These are phyloP conservation scores for Coracias cyanogaster DNA, from an alignment of 2,797 vertebrate genomes.

Conservation along the genomic window DNA sequence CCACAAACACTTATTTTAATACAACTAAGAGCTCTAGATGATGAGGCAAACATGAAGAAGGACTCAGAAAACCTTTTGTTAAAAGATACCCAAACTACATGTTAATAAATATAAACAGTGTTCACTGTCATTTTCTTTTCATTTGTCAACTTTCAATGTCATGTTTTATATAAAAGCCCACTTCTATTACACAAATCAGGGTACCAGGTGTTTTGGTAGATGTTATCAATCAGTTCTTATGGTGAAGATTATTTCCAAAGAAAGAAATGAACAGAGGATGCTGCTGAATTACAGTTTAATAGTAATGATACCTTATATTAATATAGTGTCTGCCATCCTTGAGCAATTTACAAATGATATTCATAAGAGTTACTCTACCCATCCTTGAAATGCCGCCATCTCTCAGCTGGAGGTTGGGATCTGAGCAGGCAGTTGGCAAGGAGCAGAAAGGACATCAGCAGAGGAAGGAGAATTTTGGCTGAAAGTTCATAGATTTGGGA, in stretches of 20 bases:
- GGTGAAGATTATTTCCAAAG: background rate
- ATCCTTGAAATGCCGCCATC: background rate
- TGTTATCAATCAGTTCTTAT: background rate
- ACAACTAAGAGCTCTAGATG: background rate
- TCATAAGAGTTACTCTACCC: background rate
- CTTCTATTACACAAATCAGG: background rate
- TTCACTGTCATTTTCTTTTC: background rate
- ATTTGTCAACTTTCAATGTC: no score
- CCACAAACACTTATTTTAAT: background rate
- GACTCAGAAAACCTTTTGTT: background rate
- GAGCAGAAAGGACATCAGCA: constrained; percentile 1
- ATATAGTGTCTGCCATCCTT: background rate
- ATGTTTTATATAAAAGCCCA: background rate
- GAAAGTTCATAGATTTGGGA: background rate
- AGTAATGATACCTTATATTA: background rate
- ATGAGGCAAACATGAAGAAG: background rate
- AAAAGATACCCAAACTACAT: background rate
- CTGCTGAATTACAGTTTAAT: background rate
- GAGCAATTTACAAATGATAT: background rate
- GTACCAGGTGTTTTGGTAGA: background rate
- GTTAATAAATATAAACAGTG: background rate
- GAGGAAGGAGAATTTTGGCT: background rate
- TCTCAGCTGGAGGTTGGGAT: constrained; percentile 11
- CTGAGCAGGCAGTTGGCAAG: background rate
- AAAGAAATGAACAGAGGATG: background rate